Evolutionary conservation across 2,797 vertebrate species (phyloP).

Genomic region (Yasuhikotakia modesta): DNA sequence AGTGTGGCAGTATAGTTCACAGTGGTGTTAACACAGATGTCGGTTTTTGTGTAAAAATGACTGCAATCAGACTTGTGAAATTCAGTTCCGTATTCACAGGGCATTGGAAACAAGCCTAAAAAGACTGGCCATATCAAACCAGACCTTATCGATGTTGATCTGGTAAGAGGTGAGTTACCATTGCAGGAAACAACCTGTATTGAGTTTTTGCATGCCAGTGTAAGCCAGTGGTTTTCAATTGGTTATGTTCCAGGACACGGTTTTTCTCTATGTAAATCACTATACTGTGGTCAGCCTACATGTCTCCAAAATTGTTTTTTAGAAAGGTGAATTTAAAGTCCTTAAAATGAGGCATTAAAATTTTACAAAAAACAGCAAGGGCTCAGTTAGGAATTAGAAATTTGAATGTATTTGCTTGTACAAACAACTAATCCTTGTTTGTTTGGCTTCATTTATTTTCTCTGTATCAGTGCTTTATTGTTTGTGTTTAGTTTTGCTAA

Average conservation of each 20-base stretch:
- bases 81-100: constrained; percentile 71
- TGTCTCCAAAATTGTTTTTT: not conserved
- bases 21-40: not conserved
- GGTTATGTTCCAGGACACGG: not conserved
- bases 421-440: no score
- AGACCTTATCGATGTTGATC: constrained; percentile 97
- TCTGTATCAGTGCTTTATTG: not conserved
- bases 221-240: not conserved
- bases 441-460: not conserved
- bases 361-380: not conserved
- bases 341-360: not conserved
- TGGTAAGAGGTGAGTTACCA: constrained; percentile 88
- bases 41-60: not conserved
- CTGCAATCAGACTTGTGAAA: not conserved
- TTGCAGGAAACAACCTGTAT: not conserved
- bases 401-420: not conserved
- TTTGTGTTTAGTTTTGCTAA: not conserved
- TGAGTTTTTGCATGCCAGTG: not conserved
- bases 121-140: constrained; percentile 93
- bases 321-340: not conserved
- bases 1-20: constrained; percentile 54
- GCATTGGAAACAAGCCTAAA: constrained; percentile 94
- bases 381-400: not conserved
- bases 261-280: no score
- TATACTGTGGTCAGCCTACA: not conserved